Base-by-base conservation (phyloP, 2,888 invertebrate species). In the Hypselothyrea guttata region DNA sequence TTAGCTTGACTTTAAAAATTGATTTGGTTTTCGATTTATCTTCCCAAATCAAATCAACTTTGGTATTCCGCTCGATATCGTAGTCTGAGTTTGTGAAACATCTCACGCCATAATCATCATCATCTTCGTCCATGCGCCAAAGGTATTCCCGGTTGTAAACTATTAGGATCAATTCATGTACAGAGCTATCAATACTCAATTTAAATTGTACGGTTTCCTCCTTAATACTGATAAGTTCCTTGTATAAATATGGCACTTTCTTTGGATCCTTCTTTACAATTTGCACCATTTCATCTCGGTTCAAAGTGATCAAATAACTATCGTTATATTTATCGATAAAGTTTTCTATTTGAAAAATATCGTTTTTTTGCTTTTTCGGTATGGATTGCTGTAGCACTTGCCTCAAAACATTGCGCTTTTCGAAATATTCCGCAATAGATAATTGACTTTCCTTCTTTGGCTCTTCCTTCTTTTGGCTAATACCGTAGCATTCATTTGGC, bases 41-140 rank as follows among this genome's bases (percentile, higher is more conserved):
- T 56, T 88, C 84, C 89, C 89, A 89, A 35, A 87, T 71, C 12
- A 74, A 53, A 11, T 91, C 86, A 5, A 92, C 81, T 63, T 91
- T 87, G 0, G 92, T 90, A 2, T 89, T 90, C 64, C 86, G 90
- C 15, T 91, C 89, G 64, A 92, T 90, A 3, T 91, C 91, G 70
- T 91, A 90, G 15, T 87, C 84, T 0, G 92, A 92, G 75, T 93
- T 91, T 2, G 93, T 92, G 81, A 93, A 93, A 81, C 93, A 93
- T 73, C 91, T 91, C 40, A 93, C 89, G 3, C 92, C 92, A 65
- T 88, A 72, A 8, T 73, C 62, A 4, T 88, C 71, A 9, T 73
- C 62, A 5, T 75, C 54, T 1, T 71, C 56, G 9, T 72, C 60
- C 2, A 67, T 37, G 59, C 90, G 90, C 91, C 92, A 92, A 49